Percentiles rank a stretch among this genome's conserved stretches.
Evolutionary conservation across 2,797 vertebrate species (phyloP).

Genomic region (Acanthurus tractus): DNA sequence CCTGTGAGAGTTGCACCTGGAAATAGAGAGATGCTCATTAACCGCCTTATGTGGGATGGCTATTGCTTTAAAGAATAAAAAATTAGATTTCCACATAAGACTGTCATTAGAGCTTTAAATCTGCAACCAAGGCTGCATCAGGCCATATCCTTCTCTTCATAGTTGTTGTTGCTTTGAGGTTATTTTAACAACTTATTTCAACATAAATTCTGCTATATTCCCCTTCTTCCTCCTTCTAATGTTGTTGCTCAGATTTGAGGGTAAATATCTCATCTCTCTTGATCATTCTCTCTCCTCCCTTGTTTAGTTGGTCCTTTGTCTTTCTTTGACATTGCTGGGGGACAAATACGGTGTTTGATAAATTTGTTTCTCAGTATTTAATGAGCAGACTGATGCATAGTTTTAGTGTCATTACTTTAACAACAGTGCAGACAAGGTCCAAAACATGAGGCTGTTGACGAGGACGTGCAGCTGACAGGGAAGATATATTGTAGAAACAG

Average conservation of each 20-base stretch:
- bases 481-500: not conserved
- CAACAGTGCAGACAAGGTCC: not conserved
- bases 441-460: slow-evolving; percentile 3
- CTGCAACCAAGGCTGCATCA: slow-evolving; percentile 3
- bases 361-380: slow-evolving; percentile 16
- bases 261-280: slow-evolving; percentile 42
- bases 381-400: slow-evolving; percentile 4
- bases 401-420: slow-evolving; percentile 37
- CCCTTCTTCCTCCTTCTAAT: slow-evolving; percentile 1
- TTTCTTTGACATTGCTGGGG: slow-evolving; percentile 23
- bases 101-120: slow-evolving; percentile 20
- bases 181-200: not conserved
- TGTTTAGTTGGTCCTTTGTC: slow-evolving; percentile 9
- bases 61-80: slow-evolving; percentile 52
- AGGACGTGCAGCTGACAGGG: not conserved
- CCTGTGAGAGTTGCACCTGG: slow-evolving; percentile 40
- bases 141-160: not conserved
- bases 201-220: slow-evolving; percentile 4
- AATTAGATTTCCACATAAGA: slow-evolving; percentile 33
- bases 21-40: slow-evolving; percentile 61
- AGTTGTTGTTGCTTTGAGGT: slow-evolving; percentile 15
- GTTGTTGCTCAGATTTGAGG: not conserved
- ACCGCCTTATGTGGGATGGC: slow-evolving; percentile 40
- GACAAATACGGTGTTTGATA: slow-evolving; percentile 2
- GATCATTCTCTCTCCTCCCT: slow-evolving; percentile 4